Conservation (phyloP, 2,113 vertebrate genomes). For the Caranx melampygus region DNA sequence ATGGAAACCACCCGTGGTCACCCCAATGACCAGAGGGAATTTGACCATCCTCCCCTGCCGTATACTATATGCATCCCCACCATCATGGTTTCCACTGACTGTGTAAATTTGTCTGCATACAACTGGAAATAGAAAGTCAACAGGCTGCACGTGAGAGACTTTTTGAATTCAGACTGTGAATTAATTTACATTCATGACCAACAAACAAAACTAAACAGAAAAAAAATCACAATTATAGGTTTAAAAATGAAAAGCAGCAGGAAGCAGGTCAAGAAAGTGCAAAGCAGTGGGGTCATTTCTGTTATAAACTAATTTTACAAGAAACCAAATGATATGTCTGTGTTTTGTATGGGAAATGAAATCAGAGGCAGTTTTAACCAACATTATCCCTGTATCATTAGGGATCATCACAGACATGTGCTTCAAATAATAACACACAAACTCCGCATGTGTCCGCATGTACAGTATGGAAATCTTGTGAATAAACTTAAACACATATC, state of each 20-base stretch:
- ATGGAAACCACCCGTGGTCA: conserved; percentile 75
- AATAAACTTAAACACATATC: conserved; percentile 68
- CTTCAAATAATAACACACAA: conserved; percentile 54
- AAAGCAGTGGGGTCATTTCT: conserved; percentile 27
- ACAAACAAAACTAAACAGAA: conserved; percentile 22
- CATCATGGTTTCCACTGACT: conserved; percentile 67
- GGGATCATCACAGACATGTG: background rate
- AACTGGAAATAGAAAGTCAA: conserved; percentile 70
- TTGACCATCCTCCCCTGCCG: conserved; percentile 39
- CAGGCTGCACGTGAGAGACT: conserved; percentile 51
- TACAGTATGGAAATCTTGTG: conserved; percentile 51
- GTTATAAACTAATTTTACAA: conserved; percentile 42
- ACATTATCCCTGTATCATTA: conserved; percentile 41
- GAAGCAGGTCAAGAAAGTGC: conserved; percentile 15
- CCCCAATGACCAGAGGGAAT: conserved; percentile 61
- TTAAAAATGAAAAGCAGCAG: conserved; percentile 40
- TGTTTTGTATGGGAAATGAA: conserved; percentile 30
- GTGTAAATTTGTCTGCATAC: conserved; percentile 62
- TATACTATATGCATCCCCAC: conserved; percentile 47
- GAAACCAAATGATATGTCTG: conserved; percentile 31
- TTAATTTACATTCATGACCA: conserved; percentile 46
- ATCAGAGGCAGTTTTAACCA: conserved; percentile 16
- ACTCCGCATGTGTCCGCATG: conserved; percentile 28
- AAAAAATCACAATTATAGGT: conserved; percentile 46
- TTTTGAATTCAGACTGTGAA: conserved; percentile 23